Evolutionary conservation across 2,888 invertebrate species (phyloP).

Genomic region (Parnassius glacialis): DNA sequence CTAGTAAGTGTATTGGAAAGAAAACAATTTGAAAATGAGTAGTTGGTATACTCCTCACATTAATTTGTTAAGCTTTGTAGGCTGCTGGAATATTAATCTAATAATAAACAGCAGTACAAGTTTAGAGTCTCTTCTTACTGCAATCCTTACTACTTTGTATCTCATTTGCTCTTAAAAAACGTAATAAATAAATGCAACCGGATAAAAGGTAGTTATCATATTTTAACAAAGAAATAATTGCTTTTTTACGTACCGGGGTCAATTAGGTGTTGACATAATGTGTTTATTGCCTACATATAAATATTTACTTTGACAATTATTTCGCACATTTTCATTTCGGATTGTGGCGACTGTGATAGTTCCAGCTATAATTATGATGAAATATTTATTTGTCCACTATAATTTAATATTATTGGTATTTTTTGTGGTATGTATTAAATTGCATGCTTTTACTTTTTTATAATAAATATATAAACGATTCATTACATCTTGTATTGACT

Average conservation of each 20-base stretch:
- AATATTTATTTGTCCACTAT: slow-evolving; percentile 7
- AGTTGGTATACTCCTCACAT: no score
- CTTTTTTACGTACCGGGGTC: slow-evolving; percentile 19
- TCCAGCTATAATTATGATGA: slow-evolving; percentile 20
- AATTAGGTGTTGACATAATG: slow-evolving; percentile 30
- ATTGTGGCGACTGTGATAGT: slow-evolving; percentile 10
- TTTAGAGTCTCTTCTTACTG: no score
- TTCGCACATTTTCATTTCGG: slow-evolving; percentile 52
- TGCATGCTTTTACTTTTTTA: no score
- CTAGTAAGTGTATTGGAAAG: no score
- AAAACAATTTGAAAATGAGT: no score
- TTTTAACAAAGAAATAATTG: slow-evolving; percentile 29
- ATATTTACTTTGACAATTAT: slow-evolving; percentile 34
- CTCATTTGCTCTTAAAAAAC: no score
- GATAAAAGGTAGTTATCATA: slow-evolving; percentile 26
- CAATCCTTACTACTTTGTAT: no score
- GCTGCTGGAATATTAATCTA: no score
- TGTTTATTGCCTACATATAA: slow-evolving; percentile 35
- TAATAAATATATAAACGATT: no score
- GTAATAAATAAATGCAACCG: background rate
- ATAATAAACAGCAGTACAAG: no score
- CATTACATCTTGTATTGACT: no score
- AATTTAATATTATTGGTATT: slow-evolving; percentile 3
- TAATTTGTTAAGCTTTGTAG: no score
- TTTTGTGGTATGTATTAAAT: slow-evolving; percentile 15